Conservation (phyloP, 2,797 vertebrate genomes). For the Alauda arvensis region DNA sequence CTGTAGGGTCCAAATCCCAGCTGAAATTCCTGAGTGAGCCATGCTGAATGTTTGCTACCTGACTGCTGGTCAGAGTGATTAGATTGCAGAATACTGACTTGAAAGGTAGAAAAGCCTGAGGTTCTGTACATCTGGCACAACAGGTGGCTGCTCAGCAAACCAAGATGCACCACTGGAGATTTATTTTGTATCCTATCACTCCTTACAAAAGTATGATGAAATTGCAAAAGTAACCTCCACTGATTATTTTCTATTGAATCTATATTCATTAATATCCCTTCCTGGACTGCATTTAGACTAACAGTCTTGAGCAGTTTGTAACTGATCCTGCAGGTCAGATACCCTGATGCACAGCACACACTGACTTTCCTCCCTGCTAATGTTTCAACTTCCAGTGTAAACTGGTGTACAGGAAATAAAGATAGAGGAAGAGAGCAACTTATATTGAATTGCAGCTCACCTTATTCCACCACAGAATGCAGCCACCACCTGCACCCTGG, state of each 20-base stretch:
- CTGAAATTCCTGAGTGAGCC: slow-evolving; percentile 45
- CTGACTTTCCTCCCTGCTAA: background rate
- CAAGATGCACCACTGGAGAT: background rate
- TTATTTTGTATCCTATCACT: background rate
- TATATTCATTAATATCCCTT: background rate
- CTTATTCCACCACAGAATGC: background rate
- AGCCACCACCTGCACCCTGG: background rate
- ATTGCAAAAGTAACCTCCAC: background rate
- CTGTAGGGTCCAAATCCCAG: slow-evolving; percentile 37
- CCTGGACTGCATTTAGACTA: background rate
- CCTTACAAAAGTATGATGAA: background rate
- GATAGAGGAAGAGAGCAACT: background rate
- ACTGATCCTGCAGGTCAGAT: background rate
- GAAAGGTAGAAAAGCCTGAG: slow-evolving; percentile 35
- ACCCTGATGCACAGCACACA: background rate
- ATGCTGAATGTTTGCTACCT: background rate
- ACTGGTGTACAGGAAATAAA: background rate
- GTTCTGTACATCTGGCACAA: slow-evolving; percentile 35
- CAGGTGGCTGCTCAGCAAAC: slow-evolving; percentile 31
- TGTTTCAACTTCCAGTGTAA: background rate
- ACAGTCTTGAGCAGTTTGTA: background rate
- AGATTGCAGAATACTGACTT: background rate
- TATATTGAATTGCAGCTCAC: background rate
- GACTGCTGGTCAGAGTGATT: background rate
- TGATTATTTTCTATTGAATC: background rate